A percentile compares a stretch with the other conserved stretches of the same genome.
Evolutionary conservation across 2,797 vertebrate species (phyloP).

Genomic region (Pangasius mekongensis): DNA sequence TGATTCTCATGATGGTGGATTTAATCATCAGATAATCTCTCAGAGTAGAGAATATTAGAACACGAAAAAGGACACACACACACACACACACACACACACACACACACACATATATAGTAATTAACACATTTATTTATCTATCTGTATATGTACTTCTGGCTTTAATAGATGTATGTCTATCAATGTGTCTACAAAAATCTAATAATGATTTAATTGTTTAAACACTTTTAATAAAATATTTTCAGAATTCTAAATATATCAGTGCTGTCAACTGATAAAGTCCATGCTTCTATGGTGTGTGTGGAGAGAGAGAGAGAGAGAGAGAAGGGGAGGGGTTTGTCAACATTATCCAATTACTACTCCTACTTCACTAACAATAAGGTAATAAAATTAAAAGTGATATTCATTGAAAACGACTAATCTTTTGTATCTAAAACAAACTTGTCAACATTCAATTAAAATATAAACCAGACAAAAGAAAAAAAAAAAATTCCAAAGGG

Average conservation of each 20-base stretch:
- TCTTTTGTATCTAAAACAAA: slow-evolving; percentile 1
- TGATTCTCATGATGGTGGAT: background rate
- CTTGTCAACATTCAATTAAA: slow-evolving; percentile 1
- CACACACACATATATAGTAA: no score
- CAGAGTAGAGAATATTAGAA: background rate
- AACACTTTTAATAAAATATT: background rate
- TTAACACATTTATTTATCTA: no score
- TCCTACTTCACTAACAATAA: background rate
- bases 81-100: no score
- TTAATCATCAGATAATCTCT: background rate
- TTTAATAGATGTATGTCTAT: background rate
- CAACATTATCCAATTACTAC: background rate
- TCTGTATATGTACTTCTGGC: background rate
- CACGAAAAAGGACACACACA: background rate
- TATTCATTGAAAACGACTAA: background rate
- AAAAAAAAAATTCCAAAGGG: no score
- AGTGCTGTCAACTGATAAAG: background rate
- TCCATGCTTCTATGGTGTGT: background rate
- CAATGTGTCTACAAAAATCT: background rate
- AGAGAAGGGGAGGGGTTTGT: background rate
- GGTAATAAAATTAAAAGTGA: background rate
- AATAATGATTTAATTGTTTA: background rate
- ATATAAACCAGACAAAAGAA: background rate
- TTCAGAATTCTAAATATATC: slow-evolving; percentile 1
- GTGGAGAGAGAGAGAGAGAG: background rate